Conservation (phyloP, 2,113 vertebrate genomes). For the Psittacula cyanocephala region DNA sequence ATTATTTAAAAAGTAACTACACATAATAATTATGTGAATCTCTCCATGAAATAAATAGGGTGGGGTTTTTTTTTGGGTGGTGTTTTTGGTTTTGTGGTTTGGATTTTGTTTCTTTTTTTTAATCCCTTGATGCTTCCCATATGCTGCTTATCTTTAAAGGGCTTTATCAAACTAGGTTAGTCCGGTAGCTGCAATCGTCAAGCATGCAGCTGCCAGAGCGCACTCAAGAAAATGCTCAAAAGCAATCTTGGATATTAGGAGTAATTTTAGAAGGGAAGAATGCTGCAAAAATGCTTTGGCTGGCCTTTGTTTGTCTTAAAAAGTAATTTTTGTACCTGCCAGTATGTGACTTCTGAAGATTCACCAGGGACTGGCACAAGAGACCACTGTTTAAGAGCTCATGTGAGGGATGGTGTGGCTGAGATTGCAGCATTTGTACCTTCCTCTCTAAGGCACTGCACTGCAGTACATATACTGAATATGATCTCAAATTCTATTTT, state of each 20-base stretch:
- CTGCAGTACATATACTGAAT: slow-evolving; percentile 43
- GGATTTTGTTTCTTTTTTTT: too few relatives aligned
- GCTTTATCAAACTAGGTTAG: background rate
- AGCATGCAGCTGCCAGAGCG: background rate
- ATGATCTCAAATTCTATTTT: slow-evolving; percentile 44
- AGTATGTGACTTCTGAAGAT: background rate
- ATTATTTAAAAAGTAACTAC: background rate
- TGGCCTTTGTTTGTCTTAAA: background rate
- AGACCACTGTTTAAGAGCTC: slow-evolving; percentile 19
- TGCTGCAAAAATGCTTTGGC: background rate
- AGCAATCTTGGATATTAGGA: background rate
- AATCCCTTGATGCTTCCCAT: background rate
- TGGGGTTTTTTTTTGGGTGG: background rate
- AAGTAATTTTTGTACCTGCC: background rate
- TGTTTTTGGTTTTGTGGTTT: background rate
- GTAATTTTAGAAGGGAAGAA: background rate
- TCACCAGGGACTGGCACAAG: background rate
- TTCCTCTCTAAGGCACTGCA: slow-evolving; percentile 53
- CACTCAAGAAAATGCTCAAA: background rate
- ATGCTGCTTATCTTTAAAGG: background rate
- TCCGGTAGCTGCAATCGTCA: background rate
- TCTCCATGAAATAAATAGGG: background rate
- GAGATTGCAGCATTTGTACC: slow-evolving; percentile 51
- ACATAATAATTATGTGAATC: background rate
- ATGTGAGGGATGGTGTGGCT: slow-evolving; percentile 18